phyloP scores from a whole-genome alignment of 2,888 invertebrate genomes.

The Thereva unica region DNA sequence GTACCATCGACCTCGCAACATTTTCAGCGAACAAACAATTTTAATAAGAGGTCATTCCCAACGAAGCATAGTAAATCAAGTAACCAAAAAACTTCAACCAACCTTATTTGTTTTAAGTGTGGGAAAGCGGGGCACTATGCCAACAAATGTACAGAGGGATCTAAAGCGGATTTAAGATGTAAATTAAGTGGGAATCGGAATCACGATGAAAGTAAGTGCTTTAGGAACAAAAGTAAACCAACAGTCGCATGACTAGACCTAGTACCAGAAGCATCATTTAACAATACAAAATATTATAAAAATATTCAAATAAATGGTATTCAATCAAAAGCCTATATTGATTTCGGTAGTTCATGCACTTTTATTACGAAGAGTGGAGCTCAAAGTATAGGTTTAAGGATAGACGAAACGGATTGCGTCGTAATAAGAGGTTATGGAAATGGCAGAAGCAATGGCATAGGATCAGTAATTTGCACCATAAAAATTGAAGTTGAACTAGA shows the following conservation, averaged over 20 bases:
- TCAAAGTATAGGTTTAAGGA: conserved; percentile 3
- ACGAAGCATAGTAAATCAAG: too few species aligned
- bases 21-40: too few species aligned
- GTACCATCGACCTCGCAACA: background rate
- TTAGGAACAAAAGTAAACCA: background rate
- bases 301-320: conserved; percentile 10
- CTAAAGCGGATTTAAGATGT: background rate
- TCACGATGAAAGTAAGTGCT: background rate
- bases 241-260: conserved; percentile 17
- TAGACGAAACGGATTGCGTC: conserved; percentile 8
- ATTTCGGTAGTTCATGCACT: conserved; percentile 31
- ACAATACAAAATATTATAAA: conserved; percentile 14
- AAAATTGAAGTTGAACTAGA: conserved; percentile 32
- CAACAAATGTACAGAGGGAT: background rate
- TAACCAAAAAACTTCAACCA: too few species aligned
- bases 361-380: conserved; percentile 22
- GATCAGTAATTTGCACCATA: conserved; percentile 11
- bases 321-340: conserved; percentile 17
- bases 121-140: conserved; percentile 9
- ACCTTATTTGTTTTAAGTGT: conserved; percentile 13
- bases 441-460: conserved; percentile 9
- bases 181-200: background rate
- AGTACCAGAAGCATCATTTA: background rate
- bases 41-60: too few species aligned
- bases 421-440: conserved; percentile 34